A percentile compares a stretch with the other conserved stretches of the same genome.
These are phyloP conservation scores for Microplitis mediator DNA, from an alignment of 1,140 invertebrate genomes.

Conservation along the genomic window DNA sequence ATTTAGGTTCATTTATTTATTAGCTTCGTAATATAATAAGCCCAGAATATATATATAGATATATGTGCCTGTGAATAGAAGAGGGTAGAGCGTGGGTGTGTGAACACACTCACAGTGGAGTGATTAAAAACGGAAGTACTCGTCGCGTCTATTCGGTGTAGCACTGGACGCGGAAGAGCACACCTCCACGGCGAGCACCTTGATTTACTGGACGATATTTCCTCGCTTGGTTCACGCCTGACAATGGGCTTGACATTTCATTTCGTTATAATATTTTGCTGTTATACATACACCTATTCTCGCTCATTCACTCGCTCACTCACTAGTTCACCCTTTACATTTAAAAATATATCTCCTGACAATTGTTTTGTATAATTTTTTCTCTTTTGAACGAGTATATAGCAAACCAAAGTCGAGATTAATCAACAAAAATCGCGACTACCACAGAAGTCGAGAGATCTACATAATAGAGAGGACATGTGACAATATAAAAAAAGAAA, in stretches of 20 bases:
- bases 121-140: constrained; percentile 39
- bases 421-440: too few relatives aligned
- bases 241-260: constrained; percentile 42
- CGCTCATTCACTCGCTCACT: not conserved
- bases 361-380: too few relatives aligned
- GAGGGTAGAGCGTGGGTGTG: not conserved
- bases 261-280: constrained; percentile 38
- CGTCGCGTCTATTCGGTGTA: constrained; percentile 17
- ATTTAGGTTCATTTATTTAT: too few relatives aligned
- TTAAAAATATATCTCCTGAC: not conserved
- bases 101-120: not conserved
- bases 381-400: too few relatives aligned
- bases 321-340: not conserved
- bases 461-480: too few relatives aligned
- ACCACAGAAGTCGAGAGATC: too few relatives aligned
- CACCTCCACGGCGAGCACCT: constrained; percentile 27
- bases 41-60: too few relatives aligned
- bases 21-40: too few relatives aligned
- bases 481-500: too few relatives aligned
- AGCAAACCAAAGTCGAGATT: too few relatives aligned
- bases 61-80: too few relatives aligned
- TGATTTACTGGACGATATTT: constrained; percentile 42
- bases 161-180: constrained; percentile 17
- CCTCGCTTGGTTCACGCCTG: constrained; percentile 25
- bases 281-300: not conserved